Conservation (phyloP, 2,113 vertebrate species). For the Trematomus loennbergii region DNA sequence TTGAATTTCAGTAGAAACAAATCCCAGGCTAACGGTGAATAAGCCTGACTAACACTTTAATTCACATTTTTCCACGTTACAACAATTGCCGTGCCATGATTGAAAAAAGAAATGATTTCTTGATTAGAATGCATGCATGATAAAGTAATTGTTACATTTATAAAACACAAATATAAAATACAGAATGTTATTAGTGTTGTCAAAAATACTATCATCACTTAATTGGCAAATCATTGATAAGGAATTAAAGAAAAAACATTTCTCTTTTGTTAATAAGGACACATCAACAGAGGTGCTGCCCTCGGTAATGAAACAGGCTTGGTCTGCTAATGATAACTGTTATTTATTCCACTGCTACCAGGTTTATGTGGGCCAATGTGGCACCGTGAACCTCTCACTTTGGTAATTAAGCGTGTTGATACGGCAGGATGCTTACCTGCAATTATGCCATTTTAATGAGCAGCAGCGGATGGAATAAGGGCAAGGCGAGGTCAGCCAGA, state of each 20-base stretch:
- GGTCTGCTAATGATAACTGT: constrained; percentile 79
- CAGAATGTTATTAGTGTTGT: constrained; percentile 44
- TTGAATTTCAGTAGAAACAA: neutral
- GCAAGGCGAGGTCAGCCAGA: constrained; percentile 80
- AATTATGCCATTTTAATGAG: constrained; percentile 86
- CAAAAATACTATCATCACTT: constrained; percentile 56
- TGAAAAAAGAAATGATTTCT: constrained; percentile 19
- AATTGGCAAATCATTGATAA: constrained; percentile 54
- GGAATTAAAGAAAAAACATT: constrained; percentile 50
- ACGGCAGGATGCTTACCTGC: constrained; percentile 83
- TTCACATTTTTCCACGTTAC: constrained; percentile 6
- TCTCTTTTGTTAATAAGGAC: constrained; percentile 75
- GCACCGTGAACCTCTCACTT: constrained; percentile 79
- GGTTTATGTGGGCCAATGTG: constrained; percentile 81
- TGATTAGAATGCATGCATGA: constrained; percentile 16
- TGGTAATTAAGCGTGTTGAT: constrained; percentile 85
- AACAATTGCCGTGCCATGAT: constrained; percentile 2
- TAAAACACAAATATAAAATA: constrained; percentile 16
- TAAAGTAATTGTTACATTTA: constrained; percentile 31
- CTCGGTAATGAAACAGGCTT: constrained; percentile 74
- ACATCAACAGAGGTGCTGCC: constrained; percentile 62
- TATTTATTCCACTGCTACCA: constrained; percentile 79
- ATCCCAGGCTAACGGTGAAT: neutral
- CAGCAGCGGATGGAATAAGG: constrained; percentile 73
- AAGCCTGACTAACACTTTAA: constrained; percentile 27